These are phyloP conservation scores for Aphis gossypii DNA, from an alignment of 1,140 invertebrate species.

Conservation along the genomic window DNA sequence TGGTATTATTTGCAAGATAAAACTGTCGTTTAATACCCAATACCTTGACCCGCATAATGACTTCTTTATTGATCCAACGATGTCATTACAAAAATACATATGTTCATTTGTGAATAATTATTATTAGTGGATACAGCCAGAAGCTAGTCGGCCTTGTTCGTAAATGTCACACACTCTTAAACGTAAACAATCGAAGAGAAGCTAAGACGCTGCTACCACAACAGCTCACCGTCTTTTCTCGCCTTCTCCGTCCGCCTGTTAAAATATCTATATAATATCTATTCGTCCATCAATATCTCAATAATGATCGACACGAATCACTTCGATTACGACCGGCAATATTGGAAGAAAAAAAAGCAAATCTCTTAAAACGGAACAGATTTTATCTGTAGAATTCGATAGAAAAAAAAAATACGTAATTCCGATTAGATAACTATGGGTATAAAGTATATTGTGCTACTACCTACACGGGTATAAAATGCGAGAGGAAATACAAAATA, in stretches of 20 bases:
- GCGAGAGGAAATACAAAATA: neutral
- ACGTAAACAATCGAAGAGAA: neutral
- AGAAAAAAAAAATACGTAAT: neutral
- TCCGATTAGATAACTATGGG: slow-evolving; percentile 13
- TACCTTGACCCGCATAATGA: slow-evolving; percentile 51
- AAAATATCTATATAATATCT: neutral
- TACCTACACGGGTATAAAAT: neutral
- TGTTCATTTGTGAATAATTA: neutral
- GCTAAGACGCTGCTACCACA: neutral
- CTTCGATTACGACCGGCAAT: neutral
- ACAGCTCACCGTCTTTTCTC: too few species aligned
- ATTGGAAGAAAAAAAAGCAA: neutral
- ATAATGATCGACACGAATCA: neutral
- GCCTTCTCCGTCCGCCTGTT: too few species aligned
- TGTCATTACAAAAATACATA: slow-evolving; percentile 24
- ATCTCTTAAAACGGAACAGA: slow-evolving; percentile 20
- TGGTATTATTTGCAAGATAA: neutral
- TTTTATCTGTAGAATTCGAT: neutral
- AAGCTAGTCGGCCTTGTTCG: slow-evolving; percentile 17
- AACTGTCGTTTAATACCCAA: neutral
- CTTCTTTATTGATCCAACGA: slow-evolving; percentile 29
- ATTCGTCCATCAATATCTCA: neutral
- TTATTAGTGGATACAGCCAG: neutral
- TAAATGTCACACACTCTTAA: slow-evolving; percentile 9
- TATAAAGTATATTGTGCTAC: too few species aligned